A percentile compares a stretch with the other conserved stretches of the same genome.
Evolutionary conservation across 2,888 invertebrate genomes (phyloP).

Genomic region (Nipponacmea schrenckii): DNA sequence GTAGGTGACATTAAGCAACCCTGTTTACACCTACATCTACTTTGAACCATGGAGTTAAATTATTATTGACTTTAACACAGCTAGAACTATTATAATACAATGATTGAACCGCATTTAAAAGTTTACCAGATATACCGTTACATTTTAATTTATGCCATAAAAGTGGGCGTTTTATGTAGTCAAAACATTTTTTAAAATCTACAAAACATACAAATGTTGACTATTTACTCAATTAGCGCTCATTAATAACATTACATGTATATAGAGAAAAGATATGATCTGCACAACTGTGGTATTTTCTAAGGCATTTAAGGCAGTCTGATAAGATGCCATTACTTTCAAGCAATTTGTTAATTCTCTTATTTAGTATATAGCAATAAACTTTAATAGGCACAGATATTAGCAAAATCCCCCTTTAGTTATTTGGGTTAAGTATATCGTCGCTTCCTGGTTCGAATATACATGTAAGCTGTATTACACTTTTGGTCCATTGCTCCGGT

Average conservation of each 20-base stretch:
- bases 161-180: neutral
- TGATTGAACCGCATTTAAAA: neutral
- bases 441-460: too few relatives aligned
- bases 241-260: slow-evolving; percentile 1
- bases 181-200: neutral
- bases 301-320: too few relatives aligned
- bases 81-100: neutral
- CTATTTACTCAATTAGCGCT: neutral
- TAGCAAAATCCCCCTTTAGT: too few relatives aligned
- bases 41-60: neutral
- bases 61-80: neutral
- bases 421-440: too few relatives aligned
- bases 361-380: too few relatives aligned
- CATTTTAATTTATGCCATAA: neutral
- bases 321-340: too few relatives aligned
- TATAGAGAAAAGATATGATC: neutral
- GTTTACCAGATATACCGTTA: neutral
- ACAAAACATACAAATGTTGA: slow-evolving; percentile 7
- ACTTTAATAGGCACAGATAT: too few relatives aligned
- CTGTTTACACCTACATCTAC: neutral
- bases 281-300: too few relatives aligned
- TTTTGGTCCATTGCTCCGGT: too few relatives aligned
- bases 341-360: too few relatives aligned
- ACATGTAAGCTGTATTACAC: too few relatives aligned
- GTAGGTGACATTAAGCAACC: neutral